Evolutionary conservation across 2,113 vertebrate species (phyloP).

Genomic region (Melanostigma gelatinosum): DNA sequence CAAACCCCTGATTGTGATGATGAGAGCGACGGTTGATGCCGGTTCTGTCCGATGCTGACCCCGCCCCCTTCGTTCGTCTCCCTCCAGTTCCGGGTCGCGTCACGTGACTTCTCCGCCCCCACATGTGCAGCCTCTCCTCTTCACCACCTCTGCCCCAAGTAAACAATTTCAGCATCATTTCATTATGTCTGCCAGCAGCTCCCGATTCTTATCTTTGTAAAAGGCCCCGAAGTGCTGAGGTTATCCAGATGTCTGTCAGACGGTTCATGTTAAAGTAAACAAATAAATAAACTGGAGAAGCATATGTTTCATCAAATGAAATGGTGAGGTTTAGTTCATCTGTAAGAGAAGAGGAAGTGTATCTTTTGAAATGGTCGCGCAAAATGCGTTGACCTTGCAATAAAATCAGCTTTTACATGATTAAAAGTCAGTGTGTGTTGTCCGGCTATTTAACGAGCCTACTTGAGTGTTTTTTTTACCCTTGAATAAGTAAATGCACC

Average conservation of each 20-base stretch:
- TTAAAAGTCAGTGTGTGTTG: not conserved
- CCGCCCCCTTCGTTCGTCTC: not conserved
- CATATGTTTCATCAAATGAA: not conserved
- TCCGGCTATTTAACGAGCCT: not conserved
- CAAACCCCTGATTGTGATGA: constrained; percentile 18
- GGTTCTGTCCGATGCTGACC: not conserved
- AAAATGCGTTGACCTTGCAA: constrained; percentile 31
- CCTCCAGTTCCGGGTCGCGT: constrained; percentile 53
- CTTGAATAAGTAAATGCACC: constrained; percentile 9
- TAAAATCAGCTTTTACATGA: not conserved
- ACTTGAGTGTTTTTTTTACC: not conserved
- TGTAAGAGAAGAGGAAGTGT: too few relatives aligned
- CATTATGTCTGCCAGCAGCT: constrained; percentile 43
- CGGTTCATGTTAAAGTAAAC: not conserved
- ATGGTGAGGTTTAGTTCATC: not conserved
- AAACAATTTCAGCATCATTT: constrained; percentile 65
- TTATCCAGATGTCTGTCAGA: not conserved
- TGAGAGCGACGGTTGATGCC: constrained; percentile 18
- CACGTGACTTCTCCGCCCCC: constrained; percentile 68
- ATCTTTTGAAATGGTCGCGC: not conserved
- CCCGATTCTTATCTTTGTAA: constrained; percentile 9
- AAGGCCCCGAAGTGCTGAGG: not conserved
- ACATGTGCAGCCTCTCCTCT: constrained; percentile 36
- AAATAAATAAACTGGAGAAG: not conserved
- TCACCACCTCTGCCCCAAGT: constrained; percentile 38